Conservation (phyloP, 2,113 vertebrate genomes). For the Axis porcinus region DNA sequence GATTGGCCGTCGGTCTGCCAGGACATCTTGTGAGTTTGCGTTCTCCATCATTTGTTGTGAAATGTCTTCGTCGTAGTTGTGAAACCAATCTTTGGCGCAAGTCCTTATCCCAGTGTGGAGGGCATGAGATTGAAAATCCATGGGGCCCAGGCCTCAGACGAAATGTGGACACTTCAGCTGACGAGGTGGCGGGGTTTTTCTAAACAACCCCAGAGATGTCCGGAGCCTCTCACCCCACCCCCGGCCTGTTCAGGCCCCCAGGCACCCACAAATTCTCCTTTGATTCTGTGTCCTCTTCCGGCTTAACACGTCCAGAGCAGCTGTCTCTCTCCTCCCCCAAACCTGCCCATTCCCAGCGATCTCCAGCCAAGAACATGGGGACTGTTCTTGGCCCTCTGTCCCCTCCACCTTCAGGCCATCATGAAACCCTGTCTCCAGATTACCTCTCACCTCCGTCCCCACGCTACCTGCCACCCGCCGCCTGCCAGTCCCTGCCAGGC, state of each 20-base stretch:
- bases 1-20: not conserved
- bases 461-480: not conserved
- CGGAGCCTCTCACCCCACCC: not conserved
- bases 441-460: too few species aligned
- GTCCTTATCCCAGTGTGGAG: not conserved
- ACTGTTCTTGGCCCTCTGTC: not conserved
- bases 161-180: not conserved
- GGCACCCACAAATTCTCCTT: not conserved
- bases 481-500: not conserved
- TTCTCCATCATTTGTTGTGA: not conserved
- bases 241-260: not conserved
- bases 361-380: not conserved
- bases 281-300: not conserved
- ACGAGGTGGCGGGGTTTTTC: rapidly evolving
- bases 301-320: not conserved
- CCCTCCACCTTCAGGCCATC: not conserved
- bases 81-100: not conserved
- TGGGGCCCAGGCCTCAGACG: not conserved
- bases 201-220: not conserved
- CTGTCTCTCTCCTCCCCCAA: not conserved
- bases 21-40: not conserved
- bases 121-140: not conserved
- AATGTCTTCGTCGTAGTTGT: not conserved
- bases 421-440: not conserved
- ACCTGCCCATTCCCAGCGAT: not conserved